Evolutionary conservation across 2,113 vertebrate species (phyloP).

Genomic region (Rousettus leschenaultii): DNA sequence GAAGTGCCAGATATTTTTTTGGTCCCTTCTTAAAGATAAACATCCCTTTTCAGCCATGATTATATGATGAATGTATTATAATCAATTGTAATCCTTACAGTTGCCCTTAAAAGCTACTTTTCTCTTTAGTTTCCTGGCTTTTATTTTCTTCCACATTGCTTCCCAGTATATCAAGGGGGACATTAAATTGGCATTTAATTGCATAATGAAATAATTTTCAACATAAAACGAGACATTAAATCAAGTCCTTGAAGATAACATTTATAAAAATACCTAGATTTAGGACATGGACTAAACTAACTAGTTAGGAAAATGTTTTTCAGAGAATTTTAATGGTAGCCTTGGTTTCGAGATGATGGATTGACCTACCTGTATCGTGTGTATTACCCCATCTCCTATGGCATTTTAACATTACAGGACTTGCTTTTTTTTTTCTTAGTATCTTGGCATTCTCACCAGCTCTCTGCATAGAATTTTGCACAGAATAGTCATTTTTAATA

Average conservation of each 20-base stretch:
- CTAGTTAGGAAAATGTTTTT: not conserved
- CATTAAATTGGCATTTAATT: not conserved
- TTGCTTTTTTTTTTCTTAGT: not conserved
- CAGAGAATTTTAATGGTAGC: not conserved
- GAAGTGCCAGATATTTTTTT: not conserved
- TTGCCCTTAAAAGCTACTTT: not conserved
- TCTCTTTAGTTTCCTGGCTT: not conserved
- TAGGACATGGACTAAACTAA: not conserved
- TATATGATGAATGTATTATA: not conserved
- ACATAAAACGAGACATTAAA: not conserved
- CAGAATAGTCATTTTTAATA: not conserved
- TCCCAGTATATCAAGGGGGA: not conserved
- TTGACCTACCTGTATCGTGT: rapidly evolving
- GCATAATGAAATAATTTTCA: not conserved
- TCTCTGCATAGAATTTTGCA: not conserved
- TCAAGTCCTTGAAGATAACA: not conserved
- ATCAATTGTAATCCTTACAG: not conserved
- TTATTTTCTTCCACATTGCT: not conserved
- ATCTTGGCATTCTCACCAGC: too few relatives aligned
- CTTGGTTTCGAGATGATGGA: not conserved
- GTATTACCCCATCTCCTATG: not conserved
- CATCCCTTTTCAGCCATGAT: not conserved
- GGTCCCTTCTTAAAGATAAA: not conserved
- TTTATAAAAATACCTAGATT: not conserved
- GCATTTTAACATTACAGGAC: not conserved